Evolutionary conservation across 2,797 vertebrate genomes (phyloP).

Genomic region (Nannoperca australis): DNA sequence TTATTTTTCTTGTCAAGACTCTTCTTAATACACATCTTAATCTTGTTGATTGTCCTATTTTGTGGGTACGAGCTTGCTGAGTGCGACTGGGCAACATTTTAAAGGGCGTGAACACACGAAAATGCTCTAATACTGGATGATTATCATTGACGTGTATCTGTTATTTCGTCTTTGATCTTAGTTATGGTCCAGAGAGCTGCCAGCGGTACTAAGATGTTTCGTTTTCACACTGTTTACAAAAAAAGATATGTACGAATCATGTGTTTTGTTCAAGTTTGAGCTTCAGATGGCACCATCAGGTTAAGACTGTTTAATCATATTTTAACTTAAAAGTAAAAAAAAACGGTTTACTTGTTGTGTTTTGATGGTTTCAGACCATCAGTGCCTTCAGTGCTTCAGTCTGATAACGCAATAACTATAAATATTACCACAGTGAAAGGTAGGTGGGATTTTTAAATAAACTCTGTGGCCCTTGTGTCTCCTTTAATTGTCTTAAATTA

Average conservation of each 20-base stretch:
- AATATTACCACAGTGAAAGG: slow-evolving; percentile 21
- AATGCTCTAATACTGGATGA: slow-evolving; percentile 5
- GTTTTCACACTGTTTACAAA: slow-evolving; percentile 60
- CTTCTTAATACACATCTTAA: slow-evolving; percentile 1
- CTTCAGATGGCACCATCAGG: not conserved
- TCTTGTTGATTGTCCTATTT: not conserved
- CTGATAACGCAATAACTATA: slow-evolving; percentile 17
- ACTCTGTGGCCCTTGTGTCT: slow-evolving; percentile 4
- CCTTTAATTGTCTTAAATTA: slow-evolving; percentile 21
- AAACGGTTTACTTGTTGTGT: slow-evolving; percentile 4
- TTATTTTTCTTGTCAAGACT: slow-evolving; percentile 8
- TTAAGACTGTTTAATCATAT: slow-evolving; percentile 12
- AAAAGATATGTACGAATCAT: slow-evolving; percentile 18
- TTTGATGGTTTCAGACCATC: slow-evolving; percentile 30
- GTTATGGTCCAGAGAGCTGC: slow-evolving; percentile 15
- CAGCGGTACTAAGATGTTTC: slow-evolving; percentile 49
- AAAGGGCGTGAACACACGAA: not conserved
- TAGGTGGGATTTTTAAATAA: slow-evolving; percentile 1
- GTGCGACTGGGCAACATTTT: not conserved
- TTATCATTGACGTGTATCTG: not conserved
- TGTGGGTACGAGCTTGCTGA: slow-evolving; percentile 7
- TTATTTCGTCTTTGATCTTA: slow-evolving; percentile 26
- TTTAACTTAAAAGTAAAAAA: slow-evolving; percentile 21
- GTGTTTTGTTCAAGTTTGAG: slow-evolving; percentile 15
- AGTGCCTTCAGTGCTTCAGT: slow-evolving; percentile 26